phyloP scores from a whole-genome alignment of 2,113 vertebrate species.

The Orthonyx spaldingii region DNA sequence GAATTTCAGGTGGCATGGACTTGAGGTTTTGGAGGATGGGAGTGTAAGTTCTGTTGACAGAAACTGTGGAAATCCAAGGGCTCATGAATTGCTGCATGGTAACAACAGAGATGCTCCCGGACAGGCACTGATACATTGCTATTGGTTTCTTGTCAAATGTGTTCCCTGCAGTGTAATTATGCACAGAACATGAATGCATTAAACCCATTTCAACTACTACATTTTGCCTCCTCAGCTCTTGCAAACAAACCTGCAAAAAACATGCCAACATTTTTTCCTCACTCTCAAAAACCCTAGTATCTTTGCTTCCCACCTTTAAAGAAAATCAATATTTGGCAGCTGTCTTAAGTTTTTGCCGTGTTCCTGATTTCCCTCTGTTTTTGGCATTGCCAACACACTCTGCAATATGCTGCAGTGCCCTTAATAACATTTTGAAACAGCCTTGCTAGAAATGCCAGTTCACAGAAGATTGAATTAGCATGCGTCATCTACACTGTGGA shows the following conservation, averaged over 20 bases:
- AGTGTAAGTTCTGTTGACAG: background rate
- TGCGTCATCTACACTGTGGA: background rate
- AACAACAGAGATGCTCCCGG: background rate
- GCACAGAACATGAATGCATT: background rate
- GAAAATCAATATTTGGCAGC: constrained; percentile 40
- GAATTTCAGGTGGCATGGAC: background rate
- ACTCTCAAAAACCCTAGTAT: background rate
- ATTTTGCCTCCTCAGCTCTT: background rate
- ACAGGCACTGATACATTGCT: background rate
- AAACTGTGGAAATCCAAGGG: background rate
- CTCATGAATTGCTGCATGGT: background rate
- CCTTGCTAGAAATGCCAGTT: constrained; percentile 11
- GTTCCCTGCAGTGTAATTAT: background rate
- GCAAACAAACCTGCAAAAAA: background rate
- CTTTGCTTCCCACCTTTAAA: constrained; percentile 20
- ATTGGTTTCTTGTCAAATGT: constrained; percentile 37
- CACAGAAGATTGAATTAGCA: constrained; percentile 35
- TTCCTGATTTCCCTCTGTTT: constrained; percentile 32
- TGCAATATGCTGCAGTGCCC: constrained; percentile 62
- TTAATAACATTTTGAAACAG: constrained; percentile 58
- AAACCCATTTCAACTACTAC: background rate
- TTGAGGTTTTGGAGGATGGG: background rate
- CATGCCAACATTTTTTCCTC: background rate
- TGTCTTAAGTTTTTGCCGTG: background rate
- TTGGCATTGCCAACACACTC: constrained; percentile 36